Base-by-base conservation (phyloP, 2,113 vertebrate genomes). In the Oxyruncus cristatus region DNA sequence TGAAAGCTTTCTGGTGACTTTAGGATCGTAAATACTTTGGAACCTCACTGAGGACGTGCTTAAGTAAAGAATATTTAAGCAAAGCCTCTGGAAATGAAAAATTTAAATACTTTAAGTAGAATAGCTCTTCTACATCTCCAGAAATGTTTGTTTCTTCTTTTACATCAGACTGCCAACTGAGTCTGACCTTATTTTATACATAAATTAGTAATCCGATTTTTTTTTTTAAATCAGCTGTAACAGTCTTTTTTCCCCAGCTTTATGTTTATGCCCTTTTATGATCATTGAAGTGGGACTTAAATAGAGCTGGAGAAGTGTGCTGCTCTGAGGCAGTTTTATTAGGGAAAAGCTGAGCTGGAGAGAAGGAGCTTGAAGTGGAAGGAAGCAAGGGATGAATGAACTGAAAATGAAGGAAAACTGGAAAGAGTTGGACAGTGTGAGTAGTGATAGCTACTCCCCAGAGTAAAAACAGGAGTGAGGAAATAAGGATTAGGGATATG, bases 361-460 rank as follows among this genome's bases (percentile, higher is more conserved):
- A 94, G 52, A 88, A 85, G 59, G 47, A 83, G 39, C 74, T 88
- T 88, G 49, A 85, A 72, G 61, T 75, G 47, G 79, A 94, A 94
- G 66, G 70, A 94, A 94, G 67, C 61, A 85, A 79, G 30, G 84
- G 27, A 82, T 81, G 77, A 91, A 91, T 61, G 33, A 92, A 81
- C 17, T 78, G 73, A 95, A 95, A 95, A 87, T 91, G 62, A 89
- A 44, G n/a, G 80, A 89, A 92, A 78, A 55, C 55, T 86, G 83
- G 78, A 77, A 83, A 63, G 58, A 58, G 74, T 33, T 91, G 87
- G 91, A 79, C 81, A 66, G 1, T 76, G n/a, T 72, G 68, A 93
- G 41, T 89, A 44, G 66, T 93, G 84, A 88, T n/a, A 79, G 61
- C 89, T 82, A 66, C 44, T 92, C 76, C 42, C 17, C 49, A 32